Evolutionary conservation across 2,797 vertebrate species (phyloP).

Genomic region (Sylvilagus floridanus): DNA sequence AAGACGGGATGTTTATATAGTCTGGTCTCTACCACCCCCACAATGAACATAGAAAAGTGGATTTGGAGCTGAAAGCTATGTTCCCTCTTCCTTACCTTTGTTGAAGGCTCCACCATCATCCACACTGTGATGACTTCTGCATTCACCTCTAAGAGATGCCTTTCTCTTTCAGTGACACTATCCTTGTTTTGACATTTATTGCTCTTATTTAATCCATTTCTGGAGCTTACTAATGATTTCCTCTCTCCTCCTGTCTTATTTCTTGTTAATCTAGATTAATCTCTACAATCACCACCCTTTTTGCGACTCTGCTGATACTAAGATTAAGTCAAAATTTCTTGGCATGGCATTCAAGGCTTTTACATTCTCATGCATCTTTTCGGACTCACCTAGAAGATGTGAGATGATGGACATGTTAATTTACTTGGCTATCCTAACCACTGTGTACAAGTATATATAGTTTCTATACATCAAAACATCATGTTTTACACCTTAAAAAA

Average conservation of each 20-base stretch:
- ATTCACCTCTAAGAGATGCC: neutral
- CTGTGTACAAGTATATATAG: neutral
- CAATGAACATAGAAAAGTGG: neutral
- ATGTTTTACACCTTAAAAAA: neutral
- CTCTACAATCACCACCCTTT: neutral
- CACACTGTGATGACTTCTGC: neutral
- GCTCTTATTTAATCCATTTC: neutral
- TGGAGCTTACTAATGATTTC: neutral
- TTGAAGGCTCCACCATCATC: neutral
- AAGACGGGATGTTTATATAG: neutral
- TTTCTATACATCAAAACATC: neutral
- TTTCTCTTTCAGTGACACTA: neutral
- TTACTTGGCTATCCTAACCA: neutral
- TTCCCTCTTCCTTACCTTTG: neutral
- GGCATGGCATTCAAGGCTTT: neutral
- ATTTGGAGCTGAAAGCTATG: neutral
- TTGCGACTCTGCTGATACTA: neutral
- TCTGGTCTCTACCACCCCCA: no score
- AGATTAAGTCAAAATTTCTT: neutral
- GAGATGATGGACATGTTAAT: neutral
- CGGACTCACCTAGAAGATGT: neutral
- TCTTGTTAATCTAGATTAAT: neutral
- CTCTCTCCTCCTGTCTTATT: neutral
- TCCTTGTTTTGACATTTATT: neutral
- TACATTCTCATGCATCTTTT: neutral